Evolutionary conservation across 2,113 vertebrate species (phyloP), one percentile per base, ranked within the genome.

Genomic region (Scalopus aquaticus): DNA sequence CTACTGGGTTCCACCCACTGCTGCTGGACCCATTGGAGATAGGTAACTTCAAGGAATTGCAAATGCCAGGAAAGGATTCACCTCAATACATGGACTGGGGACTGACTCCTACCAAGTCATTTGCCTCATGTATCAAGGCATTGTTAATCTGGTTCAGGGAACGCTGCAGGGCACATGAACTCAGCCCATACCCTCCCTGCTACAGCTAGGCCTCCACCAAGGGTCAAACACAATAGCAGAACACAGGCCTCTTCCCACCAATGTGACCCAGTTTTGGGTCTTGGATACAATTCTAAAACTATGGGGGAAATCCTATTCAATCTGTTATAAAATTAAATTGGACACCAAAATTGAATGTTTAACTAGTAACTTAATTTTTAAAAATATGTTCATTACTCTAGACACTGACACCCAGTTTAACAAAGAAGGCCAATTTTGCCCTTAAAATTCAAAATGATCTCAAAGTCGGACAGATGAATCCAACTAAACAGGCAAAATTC

Each of bases 381-480:
- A 91, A 94, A 88, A 51, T 56, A 86, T 37, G 39, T 70, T 96
- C 17, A 74, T 44, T 96, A 86, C 20, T 94, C 85, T 35, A 88
- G 54, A 92, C 19, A 94, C 0, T 78, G 32, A 95, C 64, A 77
- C 5, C 13, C 80, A 84, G 16, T 49, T n/a, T 94, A 51, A 78
- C 28, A 62, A 62, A 62, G 60, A 7, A 62, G 28, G 12, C 60
- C 26, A 62, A 26, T 30, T 1, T 30, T 30, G 17, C 3, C 9
- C 28, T 32, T 12, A 62, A 62, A 62, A 96, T 83, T 92, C 72
- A 96, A 95, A 96, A 83, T 64, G 9, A 81, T 17, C 69, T 72
- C 69, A 60, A 90, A 94, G 30, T 44, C 85, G 17, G 35, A 77
- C 49, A 91, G 16, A 74, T 76, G n/a, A 86, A 64, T 91, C 6